Base-by-base conservation (phyloP, 1,140 invertebrate species). In the Bemisia tabaci region DNA sequence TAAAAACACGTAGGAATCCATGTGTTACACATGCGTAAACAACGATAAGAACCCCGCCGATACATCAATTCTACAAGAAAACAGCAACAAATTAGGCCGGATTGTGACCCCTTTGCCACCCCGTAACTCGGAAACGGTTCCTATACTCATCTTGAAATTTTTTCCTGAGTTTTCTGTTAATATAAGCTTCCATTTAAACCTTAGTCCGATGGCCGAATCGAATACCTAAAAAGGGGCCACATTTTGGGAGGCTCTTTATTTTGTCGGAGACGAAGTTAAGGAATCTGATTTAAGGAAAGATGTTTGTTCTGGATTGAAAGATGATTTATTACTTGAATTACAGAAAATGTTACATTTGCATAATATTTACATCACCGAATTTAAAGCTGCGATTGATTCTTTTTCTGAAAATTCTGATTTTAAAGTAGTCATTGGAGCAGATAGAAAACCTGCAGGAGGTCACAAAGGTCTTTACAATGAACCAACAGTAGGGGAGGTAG, bases 401-500 rank as follows among this genome's bases (percentile, higher is more conserved):
- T 61, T 72, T 59, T 66, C 70, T 12, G 9, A 39, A 59, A 62
- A 67, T 61, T 25, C 1, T 22, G 60, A 67, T 67, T 62, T 60
- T 39, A 21, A 63, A 65, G 65, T 69, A 39, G 64, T 68, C 2
- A 70, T 73, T 25, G 25, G 70, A 23, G 67, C 70, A 27, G 70
- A 72, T 58, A 22, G 68, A 63, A 71, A 68, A 63, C 70, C 71
- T 63, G 22, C 22, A 60, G 69, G 69, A 24, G 69, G 71, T 69
- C 77, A 77, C 60, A 63, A 26, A 65, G 27, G 71, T 22, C 33
- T 62, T 2, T 74, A 63, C 64, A 78, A 78, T 65, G 71, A 59
- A n/a, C 70, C 73, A 67, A 70, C 67, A 27, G 26, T 65, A 22
- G 58, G 71, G 62, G 71, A 74, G 61, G 71, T 76, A 23, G 71